A percentile compares a stretch with the other conserved stretches of the same genome.
phyloP scores from a whole-genome alignment of 2,888 invertebrate genomes.

The Apamea sordens region DNA sequence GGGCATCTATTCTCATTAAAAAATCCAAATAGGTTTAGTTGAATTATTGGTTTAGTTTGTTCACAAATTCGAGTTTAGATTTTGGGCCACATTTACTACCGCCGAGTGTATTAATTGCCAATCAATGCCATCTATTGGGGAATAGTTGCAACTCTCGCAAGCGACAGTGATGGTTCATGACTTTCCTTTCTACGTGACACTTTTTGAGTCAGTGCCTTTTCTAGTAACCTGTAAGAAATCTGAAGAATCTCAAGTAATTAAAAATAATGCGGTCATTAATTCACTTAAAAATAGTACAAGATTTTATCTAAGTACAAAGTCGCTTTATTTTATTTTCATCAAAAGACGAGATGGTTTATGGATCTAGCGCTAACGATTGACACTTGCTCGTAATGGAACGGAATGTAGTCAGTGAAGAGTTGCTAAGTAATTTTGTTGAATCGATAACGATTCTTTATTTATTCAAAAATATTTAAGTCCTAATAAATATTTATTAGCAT shows the following conservation, averaged over 20 bases:
- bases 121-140: conserved; percentile 39
- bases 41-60: neutral
- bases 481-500: neutral
- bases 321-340: too few species aligned
- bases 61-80: neutral
- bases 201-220: neutral
- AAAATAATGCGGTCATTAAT: neutral
- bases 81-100: neutral
- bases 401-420: conserved; percentile 19
- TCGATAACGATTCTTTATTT: conserved; percentile 28
- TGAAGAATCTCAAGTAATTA: neutral
- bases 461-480: neutral
- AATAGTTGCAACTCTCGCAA: conserved; percentile 31
- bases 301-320: neutral
- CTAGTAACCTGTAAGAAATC: neutral
- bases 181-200: neutral
- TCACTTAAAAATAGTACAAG: accelerated
- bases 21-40: too few species aligned
- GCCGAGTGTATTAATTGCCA: too few species aligned
- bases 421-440: conserved; percentile 37
- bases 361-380: neutral
- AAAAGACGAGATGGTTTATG: neutral
- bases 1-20: neutral
- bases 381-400: conserved; percentile 25
- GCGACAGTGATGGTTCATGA: neutral